Conservation (phyloP, 2,797 vertebrate genomes). For the Hafferia zeledoni region DNA sequence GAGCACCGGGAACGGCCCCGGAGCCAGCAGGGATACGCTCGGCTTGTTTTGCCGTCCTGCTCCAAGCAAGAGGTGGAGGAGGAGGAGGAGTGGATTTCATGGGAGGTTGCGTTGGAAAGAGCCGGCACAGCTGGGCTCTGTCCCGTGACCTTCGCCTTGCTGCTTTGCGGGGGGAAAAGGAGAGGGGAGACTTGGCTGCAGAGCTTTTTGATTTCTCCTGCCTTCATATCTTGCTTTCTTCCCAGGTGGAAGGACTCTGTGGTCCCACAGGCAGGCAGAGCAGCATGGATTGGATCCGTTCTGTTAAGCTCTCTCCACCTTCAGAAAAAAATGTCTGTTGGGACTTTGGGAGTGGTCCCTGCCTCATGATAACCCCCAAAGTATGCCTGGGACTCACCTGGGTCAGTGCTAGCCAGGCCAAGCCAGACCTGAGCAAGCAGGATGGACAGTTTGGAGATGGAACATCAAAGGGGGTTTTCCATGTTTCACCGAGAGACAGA, state of each 20-base stretch:
- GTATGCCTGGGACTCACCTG: neutral
- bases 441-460: neutral
- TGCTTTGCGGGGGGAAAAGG: neutral
- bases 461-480: neutral
- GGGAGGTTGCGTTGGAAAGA: neutral
- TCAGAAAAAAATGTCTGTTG: neutral
- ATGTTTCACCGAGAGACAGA: neutral
- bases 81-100: slow-evolving; percentile 1
- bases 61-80: neutral
- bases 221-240: neutral
- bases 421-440: neutral
- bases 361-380: neutral
- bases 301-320: neutral
- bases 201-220: neutral
- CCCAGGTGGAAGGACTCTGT: neutral
- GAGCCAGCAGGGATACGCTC: accelerated
- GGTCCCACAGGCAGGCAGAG: neutral
- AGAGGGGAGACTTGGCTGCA: neutral
- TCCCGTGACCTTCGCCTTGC: slow-evolving; percentile 66
- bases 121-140: slow-evolving; percentile 38
- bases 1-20: neutral
- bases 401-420: neutral
- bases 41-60: slow-evolving; percentile 21
- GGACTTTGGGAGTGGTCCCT: neutral
- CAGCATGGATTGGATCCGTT: neutral